A percentile compares a stretch with the other conserved stretches of the same genome.
Conservation (phyloP, 2,113 vertebrate genomes). For the Dicaeum eximium region DNA sequence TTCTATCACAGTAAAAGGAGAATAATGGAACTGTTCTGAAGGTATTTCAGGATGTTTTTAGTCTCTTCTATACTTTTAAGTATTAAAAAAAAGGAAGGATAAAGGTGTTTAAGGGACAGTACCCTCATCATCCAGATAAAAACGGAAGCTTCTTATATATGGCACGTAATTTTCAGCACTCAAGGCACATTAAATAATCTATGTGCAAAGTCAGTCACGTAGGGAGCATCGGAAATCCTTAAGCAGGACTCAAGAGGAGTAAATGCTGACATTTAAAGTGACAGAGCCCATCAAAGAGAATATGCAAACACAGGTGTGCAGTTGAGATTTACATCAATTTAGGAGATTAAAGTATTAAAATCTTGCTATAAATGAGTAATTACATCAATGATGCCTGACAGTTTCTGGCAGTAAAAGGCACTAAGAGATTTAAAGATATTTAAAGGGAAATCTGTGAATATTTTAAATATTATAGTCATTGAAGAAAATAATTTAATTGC, state of each 20-base stretch:
- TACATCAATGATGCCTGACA: slow-evolving; percentile 3
- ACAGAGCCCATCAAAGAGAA: slow-evolving; percentile 34
- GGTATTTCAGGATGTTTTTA: neutral
- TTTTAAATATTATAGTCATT: neutral
- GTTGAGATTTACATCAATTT: slow-evolving; percentile 42
- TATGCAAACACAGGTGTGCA: slow-evolving; percentile 50
- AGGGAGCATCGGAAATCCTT: neutral
- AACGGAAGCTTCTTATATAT: neutral
- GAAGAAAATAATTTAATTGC: neutral
- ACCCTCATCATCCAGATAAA: neutral
- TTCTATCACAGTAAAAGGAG: neutral
- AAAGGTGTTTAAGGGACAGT: neutral
- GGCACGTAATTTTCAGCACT: neutral
- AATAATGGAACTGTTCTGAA: neutral
- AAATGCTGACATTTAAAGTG: slow-evolving; percentile 45
- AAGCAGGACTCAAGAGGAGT: neutral
- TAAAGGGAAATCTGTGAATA: neutral
- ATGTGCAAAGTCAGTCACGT: neutral
- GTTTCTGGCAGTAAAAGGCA: slow-evolving; percentile 40
- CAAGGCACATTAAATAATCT: slow-evolving; percentile 18
- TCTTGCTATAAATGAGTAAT: slow-evolving; percentile 46
- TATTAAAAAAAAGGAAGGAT: neutral
- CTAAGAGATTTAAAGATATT: slow-evolving; percentile 2
- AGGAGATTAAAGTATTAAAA: slow-evolving; percentile 55
- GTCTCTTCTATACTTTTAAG: neutral